phyloP scores from a whole-genome alignment of 2,888 invertebrate species.

The Synanthedon andrenaeformis region DNA sequence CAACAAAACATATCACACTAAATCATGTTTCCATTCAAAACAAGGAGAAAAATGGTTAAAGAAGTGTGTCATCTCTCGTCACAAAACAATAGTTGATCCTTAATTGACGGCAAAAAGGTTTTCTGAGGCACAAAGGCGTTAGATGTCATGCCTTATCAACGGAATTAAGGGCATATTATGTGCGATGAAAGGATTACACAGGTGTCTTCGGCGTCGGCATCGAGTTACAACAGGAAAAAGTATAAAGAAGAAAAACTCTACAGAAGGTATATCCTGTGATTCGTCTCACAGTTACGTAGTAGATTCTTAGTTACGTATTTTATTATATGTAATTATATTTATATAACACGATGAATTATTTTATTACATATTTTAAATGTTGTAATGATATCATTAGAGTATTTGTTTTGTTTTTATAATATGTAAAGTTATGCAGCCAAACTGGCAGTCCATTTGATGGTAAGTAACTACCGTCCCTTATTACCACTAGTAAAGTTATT shows the following conservation, averaged over 20 bases:
- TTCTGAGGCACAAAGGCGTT: slow-evolving; percentile 49
- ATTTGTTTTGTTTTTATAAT: too few relatives aligned
- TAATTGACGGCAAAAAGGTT: slow-evolving; percentile 58
- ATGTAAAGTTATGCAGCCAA: too few relatives aligned
- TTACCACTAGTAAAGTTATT: too few relatives aligned
- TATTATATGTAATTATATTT: too few relatives aligned
- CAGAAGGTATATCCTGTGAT: too few relatives aligned
- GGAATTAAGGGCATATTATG: slow-evolving; percentile 66
- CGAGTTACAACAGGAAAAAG: slow-evolving; percentile 25
- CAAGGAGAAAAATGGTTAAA: slow-evolving; percentile 32
- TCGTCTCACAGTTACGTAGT: too few relatives aligned
- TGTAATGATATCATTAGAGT: too few relatives aligned
- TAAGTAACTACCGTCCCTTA: too few relatives aligned
- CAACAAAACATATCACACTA: slow-evolving; percentile 49
- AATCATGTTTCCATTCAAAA: slow-evolving; percentile 64
- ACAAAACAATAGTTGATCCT: slow-evolving; percentile 51
- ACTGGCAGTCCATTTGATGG: too few relatives aligned
- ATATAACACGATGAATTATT: too few relatives aligned
- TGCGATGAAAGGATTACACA: slow-evolving; percentile 66
- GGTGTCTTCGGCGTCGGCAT: slow-evolving; percentile 40
- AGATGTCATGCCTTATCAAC: slow-evolving; percentile 67
- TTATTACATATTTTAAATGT: too few relatives aligned
- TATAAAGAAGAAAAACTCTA: background rate
- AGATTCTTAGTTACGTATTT: too few relatives aligned
- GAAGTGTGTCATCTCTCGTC: slow-evolving; percentile 57